Evolutionary conservation across 2,113 vertebrate species (phyloP).

Genomic region (Xiphophorus couchianus): DNA sequence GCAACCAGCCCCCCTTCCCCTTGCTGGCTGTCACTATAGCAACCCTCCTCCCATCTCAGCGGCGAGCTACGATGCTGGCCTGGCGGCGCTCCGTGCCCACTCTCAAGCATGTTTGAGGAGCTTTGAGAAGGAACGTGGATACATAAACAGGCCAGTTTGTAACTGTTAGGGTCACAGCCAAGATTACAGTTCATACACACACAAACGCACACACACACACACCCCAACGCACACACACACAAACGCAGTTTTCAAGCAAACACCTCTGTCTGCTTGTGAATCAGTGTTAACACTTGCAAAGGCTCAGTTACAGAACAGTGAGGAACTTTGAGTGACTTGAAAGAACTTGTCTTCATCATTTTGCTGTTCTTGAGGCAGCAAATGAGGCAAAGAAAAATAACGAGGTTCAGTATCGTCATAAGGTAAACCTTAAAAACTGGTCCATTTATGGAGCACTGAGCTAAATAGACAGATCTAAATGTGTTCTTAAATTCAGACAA

Average conservation of each 20-base stretch:
- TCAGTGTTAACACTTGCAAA: slow-evolving; percentile 8
- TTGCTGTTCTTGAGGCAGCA: background rate
- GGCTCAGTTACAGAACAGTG: slow-evolving; percentile 10
- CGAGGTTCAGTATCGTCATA: background rate
- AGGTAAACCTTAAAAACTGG: background rate
- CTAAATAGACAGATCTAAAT: too few species aligned
- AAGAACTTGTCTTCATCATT: background rate
- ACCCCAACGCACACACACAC: background rate
- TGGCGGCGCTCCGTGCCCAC: slow-evolving; percentile 31
- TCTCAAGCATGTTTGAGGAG: slow-evolving; percentile 15
- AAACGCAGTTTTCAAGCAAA: slow-evolving; percentile 8
- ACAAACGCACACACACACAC: background rate
- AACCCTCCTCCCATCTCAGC: slow-evolving; percentile 33
- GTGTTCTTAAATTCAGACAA: too few species aligned
- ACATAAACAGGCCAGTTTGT: slow-evolving; percentile 14
- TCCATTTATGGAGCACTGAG: background rate
- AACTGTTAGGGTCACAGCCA: slow-evolving; percentile 26
- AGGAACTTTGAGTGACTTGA: background rate
- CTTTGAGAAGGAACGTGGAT: slow-evolving; percentile 22
- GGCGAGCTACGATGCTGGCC: background rate
- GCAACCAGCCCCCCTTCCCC: background rate
- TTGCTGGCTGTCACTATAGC: slow-evolving; percentile 50
- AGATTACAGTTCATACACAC: slow-evolving; percentile 13
- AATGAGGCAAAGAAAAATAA: background rate
- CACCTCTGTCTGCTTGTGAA: slow-evolving; percentile 16